These are phyloP conservation scores for Cybosia mesomella DNA, from an alignment of 2,888 invertebrate species.

Conservation along the genomic window DNA sequence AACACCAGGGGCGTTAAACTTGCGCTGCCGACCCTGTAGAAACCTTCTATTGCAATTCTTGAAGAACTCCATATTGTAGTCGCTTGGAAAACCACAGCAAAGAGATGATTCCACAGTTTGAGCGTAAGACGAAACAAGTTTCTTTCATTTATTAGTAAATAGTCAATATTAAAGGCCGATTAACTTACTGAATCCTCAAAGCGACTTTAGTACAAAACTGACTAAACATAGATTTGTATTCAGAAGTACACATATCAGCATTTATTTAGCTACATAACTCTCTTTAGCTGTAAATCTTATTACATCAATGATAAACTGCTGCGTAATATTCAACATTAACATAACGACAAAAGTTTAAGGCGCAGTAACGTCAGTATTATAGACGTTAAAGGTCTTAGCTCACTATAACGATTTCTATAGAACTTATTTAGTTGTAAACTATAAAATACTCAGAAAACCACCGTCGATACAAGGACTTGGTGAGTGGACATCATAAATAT, in stretches of 20 bases:
- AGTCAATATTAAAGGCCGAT: too few species aligned
- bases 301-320: slow-evolving; percentile 46
- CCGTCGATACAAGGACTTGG: too few species aligned
- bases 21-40: too few species aligned
- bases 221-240: slow-evolving; percentile 18
- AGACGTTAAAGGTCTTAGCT: slow-evolving; percentile 35
- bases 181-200: neutral
- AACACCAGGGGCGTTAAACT: too few species aligned
- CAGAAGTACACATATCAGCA: slow-evolving; percentile 23
- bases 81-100: too few species aligned
- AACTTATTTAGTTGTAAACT: neutral
- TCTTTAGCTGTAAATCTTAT: slow-evolving; percentile 36
- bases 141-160: too few species aligned
- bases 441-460: neutral
- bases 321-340: slow-evolving; percentile 42
- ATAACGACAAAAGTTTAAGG: slow-evolving; percentile 47
- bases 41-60: too few species aligned
- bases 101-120: too few species aligned
- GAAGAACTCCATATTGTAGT: too few species aligned
- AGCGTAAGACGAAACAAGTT: too few species aligned
- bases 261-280: slow-evolving; percentile 22
- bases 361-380: slow-evolving; percentile 49
- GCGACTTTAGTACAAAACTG: neutral
- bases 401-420: neutral
- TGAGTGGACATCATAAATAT: too few species aligned